Evolutionary conservation across 2,888 invertebrate species (phyloP).

Genomic region (Stenoptilia bipunctidactyla): DNA sequence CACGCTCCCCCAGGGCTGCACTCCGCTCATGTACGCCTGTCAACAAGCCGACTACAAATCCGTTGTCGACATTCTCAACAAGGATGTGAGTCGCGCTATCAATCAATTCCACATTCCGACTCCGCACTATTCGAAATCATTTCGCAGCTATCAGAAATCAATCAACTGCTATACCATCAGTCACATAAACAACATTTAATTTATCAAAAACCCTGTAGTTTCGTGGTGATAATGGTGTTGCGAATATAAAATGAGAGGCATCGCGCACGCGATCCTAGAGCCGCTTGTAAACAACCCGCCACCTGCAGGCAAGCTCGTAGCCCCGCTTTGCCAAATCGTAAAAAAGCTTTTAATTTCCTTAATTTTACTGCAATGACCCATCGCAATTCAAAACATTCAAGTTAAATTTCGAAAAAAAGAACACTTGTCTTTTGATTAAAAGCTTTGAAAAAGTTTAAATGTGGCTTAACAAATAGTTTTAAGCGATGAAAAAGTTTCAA

Average conservation of each 20-base stretch:
- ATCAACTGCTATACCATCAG: conserved; percentile 1
- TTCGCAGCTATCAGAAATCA: neutral
- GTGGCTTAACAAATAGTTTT: neutral
- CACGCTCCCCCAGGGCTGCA: conserved; percentile 77
- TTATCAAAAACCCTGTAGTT: neutral
- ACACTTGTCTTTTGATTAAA: too few relatives aligned
- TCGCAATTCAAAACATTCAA: too few relatives aligned
- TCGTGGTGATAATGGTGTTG: conserved; percentile 16
- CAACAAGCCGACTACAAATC: conserved; percentile 87
- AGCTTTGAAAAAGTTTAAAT: too few relatives aligned
- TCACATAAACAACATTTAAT: conserved; percentile 3
- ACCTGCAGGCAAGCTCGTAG: conserved; percentile 11
- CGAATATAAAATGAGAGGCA: conserved; percentile 35
- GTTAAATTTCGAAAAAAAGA: too few relatives aligned
- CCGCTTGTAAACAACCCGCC: conserved; percentile 37
- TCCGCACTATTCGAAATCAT: neutral
- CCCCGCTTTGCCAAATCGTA: conserved; percentile 13
- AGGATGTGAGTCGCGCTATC: conserved; percentile 76
- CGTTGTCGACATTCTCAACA: conserved; percentile 80
- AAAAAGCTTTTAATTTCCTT: too few relatives aligned
- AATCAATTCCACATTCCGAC: neutral
- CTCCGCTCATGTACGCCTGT: conserved; percentile 91
- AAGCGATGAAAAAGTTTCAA: neutral
- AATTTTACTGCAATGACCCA: too few relatives aligned
- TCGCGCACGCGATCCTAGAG: conserved; percentile 25